Conservation (phyloP, 1,140 invertebrate species). For the Drosophila tristis region DNA sequence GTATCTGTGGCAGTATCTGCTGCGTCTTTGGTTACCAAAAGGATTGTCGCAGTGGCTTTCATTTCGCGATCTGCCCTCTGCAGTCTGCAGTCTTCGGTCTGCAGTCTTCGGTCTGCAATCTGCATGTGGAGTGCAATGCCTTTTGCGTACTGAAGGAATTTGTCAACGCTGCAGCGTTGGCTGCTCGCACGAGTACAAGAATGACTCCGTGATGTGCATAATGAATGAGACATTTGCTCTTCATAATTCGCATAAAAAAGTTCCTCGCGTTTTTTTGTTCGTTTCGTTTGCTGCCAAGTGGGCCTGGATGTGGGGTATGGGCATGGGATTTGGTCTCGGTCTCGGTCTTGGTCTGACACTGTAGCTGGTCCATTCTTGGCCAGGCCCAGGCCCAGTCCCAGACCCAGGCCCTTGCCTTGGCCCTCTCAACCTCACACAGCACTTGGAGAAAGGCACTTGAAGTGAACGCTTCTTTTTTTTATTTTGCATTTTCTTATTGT, state of each 20-base stretch:
- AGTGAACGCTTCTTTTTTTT: conserved; percentile 38
- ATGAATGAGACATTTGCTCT: conserved; percentile 46
- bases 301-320: conserved; percentile 38
- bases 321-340: conserved; percentile 23
- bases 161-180: conserved; percentile 33
- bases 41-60: conserved; percentile 5
- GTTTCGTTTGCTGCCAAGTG: conserved; percentile 29
- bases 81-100: neutral
- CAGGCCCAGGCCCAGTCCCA: neutral
- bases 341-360: conserved; percentile 28
- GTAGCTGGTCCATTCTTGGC: conserved; percentile 45
- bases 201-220: conserved; percentile 39
- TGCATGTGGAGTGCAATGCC: conserved; percentile 3
- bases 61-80: neutral
- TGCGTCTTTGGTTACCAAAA: neutral
- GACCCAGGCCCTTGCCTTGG: conserved; percentile 1
- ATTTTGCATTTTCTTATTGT: conserved; percentile 13
- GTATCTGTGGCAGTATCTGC: too few relatives aligned
- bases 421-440: conserved; percentile 21
- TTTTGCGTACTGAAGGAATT: conserved; percentile 24
- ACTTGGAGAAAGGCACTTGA: conserved; percentile 70
- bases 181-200: neutral
- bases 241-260: conserved; percentile 43
- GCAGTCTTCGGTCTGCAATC: neutral
- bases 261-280: conserved; percentile 26